Base-by-base conservation (phyloP, 1,140 invertebrate species). In the Cotesia glomerata region DNA sequence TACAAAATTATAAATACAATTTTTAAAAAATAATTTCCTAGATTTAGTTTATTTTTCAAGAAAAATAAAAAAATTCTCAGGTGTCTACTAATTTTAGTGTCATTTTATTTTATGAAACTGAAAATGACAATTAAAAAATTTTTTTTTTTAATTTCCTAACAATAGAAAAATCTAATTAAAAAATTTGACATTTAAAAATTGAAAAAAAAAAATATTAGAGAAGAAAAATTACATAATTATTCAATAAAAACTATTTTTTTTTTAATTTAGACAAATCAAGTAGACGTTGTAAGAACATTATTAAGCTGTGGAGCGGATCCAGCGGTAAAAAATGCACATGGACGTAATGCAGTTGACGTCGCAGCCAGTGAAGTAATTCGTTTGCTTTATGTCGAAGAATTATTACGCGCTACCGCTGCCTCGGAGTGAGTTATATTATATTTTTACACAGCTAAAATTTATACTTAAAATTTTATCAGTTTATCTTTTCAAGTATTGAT, bases 381-480 rank as follows among this genome's bases (percentile, higher is more conserved):
- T 58, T 86, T 87, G 66, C 89, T 91, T 64, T 92, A 89, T 76
- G 88, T 90, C 56, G 90, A 92, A 75, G 90, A 92, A 80, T 80
- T 92, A 34, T 82, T 92, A 36, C 87, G 90, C 80, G 90, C 90
- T 26, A 89, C 90, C 62, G 91, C 91, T 70, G 89, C 89, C 74
- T 91, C 90, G 14, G 89, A 92, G 91, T 92, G 88, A 81, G 85
- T 80, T 67, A 51, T 66, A 56, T 65, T 62, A 49, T 9, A n/a
- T n/a, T n/a, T 52, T n/a, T 54, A 26, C 56, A 70, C 34, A 73
- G 14, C 5, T 45, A 45, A 45, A 9, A 9, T 9, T 45, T 45
- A 26, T 26, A 26, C 26, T 26, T 26, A 26, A 26, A 26, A 26
- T 26, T 26, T 26, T 26, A 26, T 26, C 26, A 26, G 26, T 26